Evolutionary conservation across 2,797 vertebrate genomes (phyloP), one percentile per base, ranked within the genome.

Genomic region (Telmatherina bonti): DNA sequence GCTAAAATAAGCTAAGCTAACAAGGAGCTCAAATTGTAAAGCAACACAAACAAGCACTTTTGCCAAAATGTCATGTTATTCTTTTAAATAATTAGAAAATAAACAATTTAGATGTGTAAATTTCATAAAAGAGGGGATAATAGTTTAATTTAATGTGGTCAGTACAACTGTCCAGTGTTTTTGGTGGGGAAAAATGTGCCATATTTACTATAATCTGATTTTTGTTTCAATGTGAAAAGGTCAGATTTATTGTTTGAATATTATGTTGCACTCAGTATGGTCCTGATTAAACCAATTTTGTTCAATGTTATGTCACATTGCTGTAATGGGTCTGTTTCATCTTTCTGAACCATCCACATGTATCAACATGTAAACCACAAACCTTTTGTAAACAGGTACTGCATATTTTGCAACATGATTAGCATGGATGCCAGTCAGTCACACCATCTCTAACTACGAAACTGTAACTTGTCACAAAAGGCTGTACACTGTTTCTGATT

Each of bases 101-200:
- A 52, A 67, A 63, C 16, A 3, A 10, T 45, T 59, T 16, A 67
- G 38, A 11, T 45, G 20, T 7, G 29, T 41, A 67, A 64, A 54
- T 13, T 3, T 15, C 36, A 13, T 13, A 38, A 38, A 38, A 13
- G 12, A 38, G 36, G 36, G 36, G 36, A 38, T 59, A 5, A 26
- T 45, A 43, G 8, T 73, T 36, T 12, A 56, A 38, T 60, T 78
- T 83, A 54, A 27, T 47, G 51, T 51, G 31, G 41, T 55, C 47
- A 55, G 33, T 51, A n/a, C 22, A 71, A 63, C 62, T 76, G 59
- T 62, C 35, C 36, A 66, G 49, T 7, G 24, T 33, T 31, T 57
- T 49, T 83, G 57, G 72, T 56, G 41, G 75, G 74, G 72, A 64
- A 62, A 41, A 81, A 83, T 78, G 75, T 91, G 88, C 84, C 90